Evolutionary conservation across 2,797 vertebrate genomes (phyloP).

Genomic region (Urophycis tenuis): DNA sequence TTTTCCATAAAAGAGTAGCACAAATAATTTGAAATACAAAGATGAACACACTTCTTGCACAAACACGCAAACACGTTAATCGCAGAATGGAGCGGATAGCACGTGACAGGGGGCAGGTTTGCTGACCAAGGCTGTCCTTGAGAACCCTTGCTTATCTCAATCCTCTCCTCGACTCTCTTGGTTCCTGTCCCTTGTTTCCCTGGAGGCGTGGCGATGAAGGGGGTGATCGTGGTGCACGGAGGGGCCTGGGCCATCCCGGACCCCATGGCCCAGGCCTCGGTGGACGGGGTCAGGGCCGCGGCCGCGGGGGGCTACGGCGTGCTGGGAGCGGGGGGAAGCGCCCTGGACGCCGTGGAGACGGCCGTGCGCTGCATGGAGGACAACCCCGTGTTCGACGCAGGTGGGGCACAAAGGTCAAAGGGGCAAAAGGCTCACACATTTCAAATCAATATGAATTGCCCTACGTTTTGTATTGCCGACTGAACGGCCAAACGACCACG

Average conservation of each 20-base stretch:
- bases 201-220: constrained; percentile 48
- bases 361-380: constrained; percentile 70
- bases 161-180: too few relatives aligned
- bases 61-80: too few relatives aligned
- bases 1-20: not conserved
- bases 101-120: not conserved
- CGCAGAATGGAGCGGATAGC: too few relatives aligned
- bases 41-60: not conserved
- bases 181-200: too few relatives aligned
- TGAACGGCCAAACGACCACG: not conserved
- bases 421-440: not conserved
- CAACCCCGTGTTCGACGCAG: constrained; percentile 64
- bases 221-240: constrained; percentile 73
- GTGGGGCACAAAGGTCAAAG: constrained; percentile 44
- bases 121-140: not conserved
- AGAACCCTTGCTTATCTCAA: not conserved
- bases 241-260: constrained; percentile 75
- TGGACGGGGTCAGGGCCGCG: constrained; percentile 67
- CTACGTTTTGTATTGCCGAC: not conserved
- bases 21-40: not conserved
- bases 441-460: not conserved
- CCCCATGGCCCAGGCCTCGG: constrained; percentile 50
- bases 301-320: constrained; percentile 53
- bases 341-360: constrained; percentile 71
- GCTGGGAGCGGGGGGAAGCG: constrained; percentile 58